Base-by-base conservation (phyloP, 1,140 invertebrate genomes). In the Cyrtorhinus lividipennis region DNA sequence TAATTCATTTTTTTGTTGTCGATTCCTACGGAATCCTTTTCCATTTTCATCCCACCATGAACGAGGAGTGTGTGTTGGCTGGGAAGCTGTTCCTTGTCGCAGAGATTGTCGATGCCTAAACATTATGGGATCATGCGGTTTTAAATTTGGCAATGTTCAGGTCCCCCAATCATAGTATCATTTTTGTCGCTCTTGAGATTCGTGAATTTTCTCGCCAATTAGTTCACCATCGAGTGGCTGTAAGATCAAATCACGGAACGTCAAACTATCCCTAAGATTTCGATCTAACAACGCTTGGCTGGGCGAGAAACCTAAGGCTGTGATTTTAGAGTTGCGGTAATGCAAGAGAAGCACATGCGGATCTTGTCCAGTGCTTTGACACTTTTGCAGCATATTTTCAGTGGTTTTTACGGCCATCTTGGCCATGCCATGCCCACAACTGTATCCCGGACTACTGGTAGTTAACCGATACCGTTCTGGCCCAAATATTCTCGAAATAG, bases 241-340 rank as follows among this genome's bases (percentile, higher is more conserved):
- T 5, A 53, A 53, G 5, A 22, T 20, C 48, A 53, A 53, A 20
- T 53, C 48, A 53, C 48, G 48, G 48, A 53, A 53, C 48, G 48
- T 53, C 48, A 53, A 53, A 53, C 20, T 53, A 22, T 53, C 48
- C 18, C 20, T 53, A 53, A 53, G 48, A 20, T 53, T 53, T 20
- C 48, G 10, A 8, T 20, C 48, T 20, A 53, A 53, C 48, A 22
- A 22, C 48, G 20, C 48, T 53, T 53, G 48, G 18, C 48, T 53
- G 20, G 48, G 48, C 48, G 48, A 53, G n/a, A 53, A 53, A 53
- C 48, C 48, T 53, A 53, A 53, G 48, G 48, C 48, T 53, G 48
- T 10, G 48, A 53, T 53, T 20, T 53, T 20, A 53, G 48, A 10
- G 20, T 53, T 53, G 48, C 48, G 48, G 48, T 53, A 53, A 53